A percentile compares a stretch with the other conserved stretches of the same genome.
These are phyloP conservation scores for Caiman crocodilus DNA, from an alignment of 2,797 vertebrate genomes.

Conservation along the genomic window DNA sequence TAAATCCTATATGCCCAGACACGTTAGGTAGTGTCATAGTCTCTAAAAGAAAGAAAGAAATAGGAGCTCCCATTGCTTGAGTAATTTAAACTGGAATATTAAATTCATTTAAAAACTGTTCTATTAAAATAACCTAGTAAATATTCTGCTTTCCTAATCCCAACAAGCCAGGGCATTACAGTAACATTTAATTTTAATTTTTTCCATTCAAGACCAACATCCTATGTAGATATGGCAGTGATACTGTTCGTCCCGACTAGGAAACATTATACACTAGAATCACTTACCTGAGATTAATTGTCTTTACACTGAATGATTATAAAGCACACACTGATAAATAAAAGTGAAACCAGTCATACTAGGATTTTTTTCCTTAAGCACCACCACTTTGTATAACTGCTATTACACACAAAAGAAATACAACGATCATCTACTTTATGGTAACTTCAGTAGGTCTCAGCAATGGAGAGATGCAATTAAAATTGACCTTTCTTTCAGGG, in stretches of 20 bases:
- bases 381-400: background rate
- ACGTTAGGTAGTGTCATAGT: background rate
- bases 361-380: background rate
- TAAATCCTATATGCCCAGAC: background rate
- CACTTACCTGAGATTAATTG: background rate
- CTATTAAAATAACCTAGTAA: conserved; percentile 36
- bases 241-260: background rate
- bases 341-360: background rate
- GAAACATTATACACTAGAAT: conserved; percentile 17
- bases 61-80: conserved; percentile 13
- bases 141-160: background rate
- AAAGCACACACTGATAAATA: conserved; percentile 3
- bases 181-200: background rate
- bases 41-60: conserved; percentile 38
- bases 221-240: background rate
- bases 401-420: background rate
- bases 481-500: background rate
- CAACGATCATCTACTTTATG: background rate
- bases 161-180: background rate
- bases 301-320: background rate
- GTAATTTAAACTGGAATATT: conserved; percentile 27
- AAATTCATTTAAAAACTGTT: conserved; percentile 41
- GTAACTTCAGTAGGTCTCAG: background rate
- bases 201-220: conserved; percentile 20
- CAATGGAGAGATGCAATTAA: background rate